phyloP scores from a whole-genome alignment of 2,113 vertebrate genomes.

The pig (Sus scrofa) region DNA sequence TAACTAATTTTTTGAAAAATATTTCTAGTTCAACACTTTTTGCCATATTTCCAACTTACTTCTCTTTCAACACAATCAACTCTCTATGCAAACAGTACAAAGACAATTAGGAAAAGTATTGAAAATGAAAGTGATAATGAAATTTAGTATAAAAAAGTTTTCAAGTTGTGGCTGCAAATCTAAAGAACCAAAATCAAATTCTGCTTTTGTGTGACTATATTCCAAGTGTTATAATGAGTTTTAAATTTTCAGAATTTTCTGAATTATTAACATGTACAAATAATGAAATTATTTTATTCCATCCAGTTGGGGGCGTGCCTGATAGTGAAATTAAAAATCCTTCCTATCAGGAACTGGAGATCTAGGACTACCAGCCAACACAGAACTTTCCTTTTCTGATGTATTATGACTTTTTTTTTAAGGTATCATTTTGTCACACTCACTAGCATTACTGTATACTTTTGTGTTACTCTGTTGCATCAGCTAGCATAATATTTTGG shows the following conservation, averaged over 20 bases:
- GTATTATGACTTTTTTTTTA: slow-evolving; percentile 23
- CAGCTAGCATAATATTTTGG: slow-evolving; percentile 72
- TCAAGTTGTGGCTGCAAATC: slow-evolving; percentile 1
- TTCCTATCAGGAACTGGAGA: slow-evolving; percentile 60
- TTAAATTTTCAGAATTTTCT: slow-evolving; percentile 33
- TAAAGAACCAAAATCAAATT: slow-evolving; percentile 34
- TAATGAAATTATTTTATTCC: slow-evolving; percentile 36
- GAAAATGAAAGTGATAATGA: slow-evolving; percentile 29
- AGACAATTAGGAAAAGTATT: not conserved
- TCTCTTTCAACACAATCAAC: slow-evolving; percentile 35
- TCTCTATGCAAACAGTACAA: not conserved
- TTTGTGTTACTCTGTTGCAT: slow-evolving; percentile 70
- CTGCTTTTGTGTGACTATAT: not conserved
- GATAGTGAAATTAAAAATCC: slow-evolving; percentile 56
- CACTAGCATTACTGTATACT: slow-evolving; percentile 74
- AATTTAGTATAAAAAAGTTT: slow-evolving; percentile 24
- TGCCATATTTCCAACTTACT: slow-evolving; percentile 28
- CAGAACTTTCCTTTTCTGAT: slow-evolving; percentile 75
- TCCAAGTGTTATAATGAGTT: not conserved
- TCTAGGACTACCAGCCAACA: slow-evolving; percentile 72
- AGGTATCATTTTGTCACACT: slow-evolving; percentile 71
- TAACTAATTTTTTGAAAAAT: slow-evolving; percentile 18
- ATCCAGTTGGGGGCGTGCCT: slow-evolving; percentile 78
- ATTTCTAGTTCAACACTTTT: slow-evolving; percentile 31
- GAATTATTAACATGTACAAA: not conserved